Evolutionary conservation across 1,140 invertebrate genomes (phyloP), one percentile per base, ranked within the genome.

Genomic region (Pteromalus puparum): DNA sequence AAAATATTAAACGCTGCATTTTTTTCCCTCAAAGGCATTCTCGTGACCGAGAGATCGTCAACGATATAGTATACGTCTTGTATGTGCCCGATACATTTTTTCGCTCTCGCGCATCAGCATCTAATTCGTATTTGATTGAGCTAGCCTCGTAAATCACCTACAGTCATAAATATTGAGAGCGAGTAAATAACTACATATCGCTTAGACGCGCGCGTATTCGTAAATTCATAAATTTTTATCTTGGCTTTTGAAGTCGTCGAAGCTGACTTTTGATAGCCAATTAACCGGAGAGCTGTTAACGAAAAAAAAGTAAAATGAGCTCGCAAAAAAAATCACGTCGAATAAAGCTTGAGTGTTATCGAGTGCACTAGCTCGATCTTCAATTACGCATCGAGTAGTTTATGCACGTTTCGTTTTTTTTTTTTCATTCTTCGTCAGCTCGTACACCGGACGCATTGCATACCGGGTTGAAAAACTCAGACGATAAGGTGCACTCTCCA

Each of bases 151-250:
- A 61, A 61, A 61, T 61, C 53, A 61, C 4, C 4, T 42, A 42
- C 10, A 61, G 53, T n/a, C 53, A 61, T 61, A 61, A 61, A 61
- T 61, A 61, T 61, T n/a, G 7, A 61, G 21, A 61, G 53, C 53
- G 53, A 61, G 53, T 61, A 61, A 61, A 61, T 61, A 61, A 61
- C 53, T 61, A 61, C 18, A 5, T n/a, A 5, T 61, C 21, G 53
- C 53, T 21, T 15, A 15, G 13, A 2, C 18, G 12, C 48, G 18
- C 15, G 48, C 18, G 18, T 18, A 53, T 18, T 15, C 15, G 5
- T 61, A 61, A n/a, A 61, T 61, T 61, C 53, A 61, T 61, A 61
- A n/a, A 61, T 61, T 61, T 61, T 61, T 61, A 61, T n/a, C 53
- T 21, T 6, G 21, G 53, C 53, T n/a, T 61, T 61, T 1, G 53